Base-by-base conservation (phyloP, 2,888 invertebrate genomes). In the Chesias legatella region DNA sequence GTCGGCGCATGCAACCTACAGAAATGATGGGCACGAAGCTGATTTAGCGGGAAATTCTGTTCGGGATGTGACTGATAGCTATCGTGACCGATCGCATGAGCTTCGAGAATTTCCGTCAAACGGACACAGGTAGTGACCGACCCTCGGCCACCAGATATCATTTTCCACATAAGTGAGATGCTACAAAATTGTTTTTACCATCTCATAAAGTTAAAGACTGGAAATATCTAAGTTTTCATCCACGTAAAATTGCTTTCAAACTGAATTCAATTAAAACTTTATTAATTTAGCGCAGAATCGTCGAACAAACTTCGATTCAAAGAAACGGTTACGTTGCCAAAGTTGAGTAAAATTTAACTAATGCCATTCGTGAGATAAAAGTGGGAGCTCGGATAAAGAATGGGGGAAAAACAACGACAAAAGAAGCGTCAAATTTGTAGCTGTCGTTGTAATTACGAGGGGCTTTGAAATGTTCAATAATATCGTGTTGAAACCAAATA, bases 261-360 rank as follows among this genome's bases (percentile, higher is more conserved):
- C 76, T 63, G 68, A 72, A 83, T 84, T 82, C 80, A 82, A 85
- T 85, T 86, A 83, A 86, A 86, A 79, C 80, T 86, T 85, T 81
- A 84, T 82, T 83, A 80, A 85, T 84, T 81, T 79, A 68, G 70
- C 73, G 74, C 77, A 78, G 80, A 79, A 79, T 76, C 72, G 68
- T 60, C 69, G 66, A 71, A 72, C 72, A 64, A 68, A 73, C 69
- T 78, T 70, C 65, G 68, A 75, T 74, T 73, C 69, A 66, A 53
- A 65, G 75, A 76, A 77, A 78, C 72, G 74, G 79, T 77, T 78
- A 73, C 75, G 71, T 64, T 70, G 67, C 65, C 65, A 60, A 66
- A 69, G 68, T 72, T 68, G 60, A 65, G 71, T 50, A 72, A 70
- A 75, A 75, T 82, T 80, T 73, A 66, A 74, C 67, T 78, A 71